These are phyloP conservation scores for Strix uralensis DNA, from an alignment of 2,113 vertebrate species.

Conservation along the genomic window DNA sequence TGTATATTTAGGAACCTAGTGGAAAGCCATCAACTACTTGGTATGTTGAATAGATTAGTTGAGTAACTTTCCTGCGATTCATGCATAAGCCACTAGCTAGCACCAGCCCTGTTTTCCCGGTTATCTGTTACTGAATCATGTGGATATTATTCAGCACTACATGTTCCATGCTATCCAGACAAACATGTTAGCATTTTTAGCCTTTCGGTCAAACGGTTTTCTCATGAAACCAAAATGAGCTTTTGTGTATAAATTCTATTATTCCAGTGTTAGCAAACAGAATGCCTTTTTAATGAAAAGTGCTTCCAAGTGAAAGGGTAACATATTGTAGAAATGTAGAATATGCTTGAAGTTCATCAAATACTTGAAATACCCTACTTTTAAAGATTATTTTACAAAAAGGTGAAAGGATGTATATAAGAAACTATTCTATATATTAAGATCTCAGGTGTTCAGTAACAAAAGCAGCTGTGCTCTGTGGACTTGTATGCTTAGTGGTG, in stretches of 20 bases:
- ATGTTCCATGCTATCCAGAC: neutral
- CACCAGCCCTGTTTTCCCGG: neutral
- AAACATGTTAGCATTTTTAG: neutral
- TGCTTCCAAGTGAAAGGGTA: neutral
- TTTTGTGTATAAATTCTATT: neutral
- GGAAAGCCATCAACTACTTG: neutral
- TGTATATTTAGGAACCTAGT: neutral
- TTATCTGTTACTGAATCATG: neutral
- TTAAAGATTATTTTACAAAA: neutral
- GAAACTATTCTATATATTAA: too few species aligned
- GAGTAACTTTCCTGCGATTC: neutral
- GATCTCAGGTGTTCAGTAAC: neutral
- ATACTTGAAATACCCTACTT: neutral
- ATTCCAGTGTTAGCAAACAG: neutral
- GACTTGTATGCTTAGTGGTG: neutral
- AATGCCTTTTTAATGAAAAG: neutral
- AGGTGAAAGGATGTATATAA: neutral
- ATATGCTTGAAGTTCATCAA: neutral
- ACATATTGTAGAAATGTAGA: neutral
- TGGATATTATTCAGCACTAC: neutral
- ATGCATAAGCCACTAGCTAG: neutral
- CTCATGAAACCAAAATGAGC: neutral
- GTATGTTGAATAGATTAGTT: neutral
- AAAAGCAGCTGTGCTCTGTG: neutral
- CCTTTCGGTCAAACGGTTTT: neutral